Percentiles rank a stretch among this genome's conserved stretches.
Conservation (phyloP, 2,113 vertebrate species). For the Odontesthes bonariensis region DNA sequence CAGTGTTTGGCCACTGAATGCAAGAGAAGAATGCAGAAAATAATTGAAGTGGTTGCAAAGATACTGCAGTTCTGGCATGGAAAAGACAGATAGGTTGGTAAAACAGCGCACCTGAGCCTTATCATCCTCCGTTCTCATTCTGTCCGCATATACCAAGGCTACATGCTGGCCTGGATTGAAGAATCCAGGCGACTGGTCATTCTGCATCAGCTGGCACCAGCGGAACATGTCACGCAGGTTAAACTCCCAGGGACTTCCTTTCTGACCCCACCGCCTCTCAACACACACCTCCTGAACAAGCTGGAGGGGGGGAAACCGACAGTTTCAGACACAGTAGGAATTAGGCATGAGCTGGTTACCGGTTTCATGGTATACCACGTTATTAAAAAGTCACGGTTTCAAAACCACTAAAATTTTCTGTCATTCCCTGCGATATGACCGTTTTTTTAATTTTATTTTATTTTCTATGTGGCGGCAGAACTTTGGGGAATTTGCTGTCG, state of each 20-base stretch:
- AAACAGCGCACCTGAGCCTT: slow-evolving; percentile 85
- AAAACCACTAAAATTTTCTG: no score
- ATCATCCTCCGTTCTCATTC: slow-evolving; percentile 92
- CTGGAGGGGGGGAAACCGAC: slow-evolving; percentile 63
- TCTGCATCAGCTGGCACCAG: slow-evolving; percentile 97
- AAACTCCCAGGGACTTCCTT: slow-evolving; percentile 97
- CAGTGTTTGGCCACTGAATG: neutral
- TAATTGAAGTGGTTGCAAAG: neutral
- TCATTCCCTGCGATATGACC: no score
- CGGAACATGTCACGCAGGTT: slow-evolving; percentile 97
- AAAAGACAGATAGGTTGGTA: neutral
- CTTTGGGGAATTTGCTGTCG: no score
- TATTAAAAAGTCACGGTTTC: no score
- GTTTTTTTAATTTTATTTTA: no score
- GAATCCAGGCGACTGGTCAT: slow-evolving; percentile 91
- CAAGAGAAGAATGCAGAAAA: neutral
- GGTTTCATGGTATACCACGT: no score
- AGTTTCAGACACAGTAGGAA: no score
- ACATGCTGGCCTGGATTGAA: slow-evolving; percentile 95
- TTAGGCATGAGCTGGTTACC: no score
- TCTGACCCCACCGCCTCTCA: slow-evolving; percentile 94
- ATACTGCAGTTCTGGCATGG: no score
- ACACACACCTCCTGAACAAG: slow-evolving; percentile 89
- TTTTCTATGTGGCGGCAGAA: no score
- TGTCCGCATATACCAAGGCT: slow-evolving; percentile 91